phyloP scores from a whole-genome alignment of 2,797 vertebrate genomes.

The Semotilus atromaculatus region DNA sequence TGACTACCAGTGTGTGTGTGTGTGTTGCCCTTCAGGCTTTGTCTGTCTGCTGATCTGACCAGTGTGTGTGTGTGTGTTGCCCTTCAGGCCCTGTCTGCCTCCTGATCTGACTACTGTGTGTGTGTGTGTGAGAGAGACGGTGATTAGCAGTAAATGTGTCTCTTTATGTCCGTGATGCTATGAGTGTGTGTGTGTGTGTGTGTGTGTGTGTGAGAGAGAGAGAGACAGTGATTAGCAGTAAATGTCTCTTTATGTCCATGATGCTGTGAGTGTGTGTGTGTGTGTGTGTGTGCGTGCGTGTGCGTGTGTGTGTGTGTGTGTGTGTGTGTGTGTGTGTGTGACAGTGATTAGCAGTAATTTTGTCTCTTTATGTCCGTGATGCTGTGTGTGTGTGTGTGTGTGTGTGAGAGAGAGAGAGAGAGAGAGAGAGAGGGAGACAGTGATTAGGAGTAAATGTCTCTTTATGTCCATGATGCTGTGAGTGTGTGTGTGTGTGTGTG shows the following conservation, averaged over 20 bases:
- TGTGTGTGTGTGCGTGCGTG: background rate
- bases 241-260: too few relatives aligned
- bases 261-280: background rate
- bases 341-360: too few relatives aligned
- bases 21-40: conserved; percentile 47
- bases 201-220: too few relatives aligned
- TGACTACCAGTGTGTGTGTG: background rate
- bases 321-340: too few relatives aligned
- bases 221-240: too few relatives aligned
- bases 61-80: background rate
- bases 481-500: too few relatives aligned
- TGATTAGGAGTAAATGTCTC: too few relatives aligned
- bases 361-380: too few relatives aligned
- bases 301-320: background rate
- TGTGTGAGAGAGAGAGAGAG: too few relatives aligned
- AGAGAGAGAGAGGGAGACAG: too few relatives aligned
- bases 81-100: conserved; percentile 50
- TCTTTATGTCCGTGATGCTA: conserved; percentile 24
- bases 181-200: background rate
- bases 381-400: too few relatives aligned
- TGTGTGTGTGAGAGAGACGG: background rate
- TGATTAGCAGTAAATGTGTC: conserved; percentile 5
- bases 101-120: background rate
- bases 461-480: too few relatives aligned
- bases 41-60: conserved; percentile 34